These are phyloP conservation scores for Scartelaos histophorus DNA, from an alignment of 2,113 vertebrate species.

Conservation along the genomic window DNA sequence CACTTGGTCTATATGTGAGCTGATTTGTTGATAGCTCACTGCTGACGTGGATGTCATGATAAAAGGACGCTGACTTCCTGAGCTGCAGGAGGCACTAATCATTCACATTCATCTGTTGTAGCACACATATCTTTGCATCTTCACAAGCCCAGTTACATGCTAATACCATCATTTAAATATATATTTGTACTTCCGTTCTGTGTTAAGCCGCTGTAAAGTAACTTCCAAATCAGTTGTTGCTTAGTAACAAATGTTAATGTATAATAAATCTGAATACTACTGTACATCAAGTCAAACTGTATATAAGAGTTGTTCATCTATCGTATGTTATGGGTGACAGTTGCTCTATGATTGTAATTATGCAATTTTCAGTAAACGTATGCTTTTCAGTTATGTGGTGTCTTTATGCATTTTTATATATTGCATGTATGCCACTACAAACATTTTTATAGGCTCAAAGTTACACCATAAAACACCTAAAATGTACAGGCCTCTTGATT, in stretches of 20 bases:
- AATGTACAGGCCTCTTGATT: neutral
- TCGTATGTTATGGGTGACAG: constrained; percentile 54
- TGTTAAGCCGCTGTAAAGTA: constrained; percentile 6
- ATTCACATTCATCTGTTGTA: neutral
- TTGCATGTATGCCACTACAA: neutral
- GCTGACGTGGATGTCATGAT: constrained; percentile 17
- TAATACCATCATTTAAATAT: neutral
- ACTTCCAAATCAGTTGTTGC: constrained; percentile 69
- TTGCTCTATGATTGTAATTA: constrained; percentile 74
- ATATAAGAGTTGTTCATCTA: constrained; percentile 75
- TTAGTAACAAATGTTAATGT: constrained; percentile 69
- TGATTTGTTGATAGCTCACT: constrained; percentile 17
- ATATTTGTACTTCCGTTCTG: constrained; percentile 5
- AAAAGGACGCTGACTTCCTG: constrained; percentile 30
- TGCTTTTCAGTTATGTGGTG: constrained; percentile 52
- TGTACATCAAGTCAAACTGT: constrained; percentile 75
- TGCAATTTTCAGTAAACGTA: constrained; percentile 71
- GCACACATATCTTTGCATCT: neutral
- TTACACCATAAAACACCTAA: neutral
- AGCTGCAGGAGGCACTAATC: constrained; percentile 21
- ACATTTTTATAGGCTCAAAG: constrained; percentile 4
- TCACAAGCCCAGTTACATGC: neutral
- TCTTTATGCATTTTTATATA: constrained; percentile 8
- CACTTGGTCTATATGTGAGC: constrained; percentile 2
- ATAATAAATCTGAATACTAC: constrained; percentile 55